These are phyloP conservation scores for Cacoxenus indagator DNA, from an alignment of 2,888 invertebrate genomes.

Conservation along the genomic window DNA sequence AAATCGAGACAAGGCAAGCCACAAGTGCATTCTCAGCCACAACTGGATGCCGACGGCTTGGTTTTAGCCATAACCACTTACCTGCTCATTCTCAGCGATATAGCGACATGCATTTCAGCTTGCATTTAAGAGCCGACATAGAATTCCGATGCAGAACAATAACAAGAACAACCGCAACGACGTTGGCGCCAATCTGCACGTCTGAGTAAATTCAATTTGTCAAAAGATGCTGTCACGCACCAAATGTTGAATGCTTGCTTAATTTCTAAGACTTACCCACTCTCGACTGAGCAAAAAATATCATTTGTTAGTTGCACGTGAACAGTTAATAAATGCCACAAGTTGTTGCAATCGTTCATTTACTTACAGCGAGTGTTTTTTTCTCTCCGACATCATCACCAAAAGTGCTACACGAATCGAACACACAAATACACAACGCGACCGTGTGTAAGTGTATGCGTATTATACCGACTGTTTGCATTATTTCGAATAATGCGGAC, in stretches of 20 bases:
- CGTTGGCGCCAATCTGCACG: constrained; percentile 31
- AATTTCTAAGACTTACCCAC: constrained; percentile 42
- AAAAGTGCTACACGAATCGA: neutral
- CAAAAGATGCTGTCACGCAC: constrained; percentile 60
- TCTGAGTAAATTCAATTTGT: constrained; percentile 58
- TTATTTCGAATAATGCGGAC: neutral
- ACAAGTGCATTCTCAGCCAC: constrained; percentile 1
- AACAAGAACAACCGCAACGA: neutral
- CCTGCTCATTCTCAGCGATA: neutral
- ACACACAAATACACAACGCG: too few relatives aligned
- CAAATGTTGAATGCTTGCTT: constrained; percentile 59
- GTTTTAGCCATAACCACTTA: neutral
- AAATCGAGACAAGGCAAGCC: neutral
- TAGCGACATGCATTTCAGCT: neutral
- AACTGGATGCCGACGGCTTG: neutral
- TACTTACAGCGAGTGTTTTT: neutral
- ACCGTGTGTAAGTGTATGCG: neutral
- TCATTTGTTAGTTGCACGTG: constrained; percentile 53
- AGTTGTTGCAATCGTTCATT: constrained; percentile 10
- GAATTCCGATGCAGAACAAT: neutral
- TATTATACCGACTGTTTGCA: neutral
- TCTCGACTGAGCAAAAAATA: constrained; percentile 23
- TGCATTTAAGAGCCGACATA: neutral
- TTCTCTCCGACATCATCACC: neutral
- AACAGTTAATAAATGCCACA: constrained; percentile 57